Evolutionary conservation across 92 coral and sea anemone genomes (phyloP).

Genomic region (Zoanthus sociatus): DNA sequence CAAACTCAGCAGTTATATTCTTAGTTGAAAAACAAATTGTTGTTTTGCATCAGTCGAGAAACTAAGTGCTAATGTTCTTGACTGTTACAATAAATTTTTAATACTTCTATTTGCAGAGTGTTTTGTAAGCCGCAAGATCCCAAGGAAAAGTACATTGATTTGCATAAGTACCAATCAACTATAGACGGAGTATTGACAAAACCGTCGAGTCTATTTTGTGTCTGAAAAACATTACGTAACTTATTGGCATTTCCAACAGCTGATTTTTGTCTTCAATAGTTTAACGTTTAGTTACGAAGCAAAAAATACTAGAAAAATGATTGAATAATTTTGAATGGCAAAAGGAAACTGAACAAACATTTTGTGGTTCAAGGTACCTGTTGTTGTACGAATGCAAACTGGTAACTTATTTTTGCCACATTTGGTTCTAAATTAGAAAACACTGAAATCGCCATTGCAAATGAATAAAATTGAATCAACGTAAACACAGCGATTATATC

Average conservation of each 20-base stretch:
- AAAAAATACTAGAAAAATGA: background rate
- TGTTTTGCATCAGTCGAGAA: constrained; percentile 2
- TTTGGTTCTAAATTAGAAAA: background rate
- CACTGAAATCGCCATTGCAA: background rate
- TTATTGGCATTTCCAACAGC: background rate
- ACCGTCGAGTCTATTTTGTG: background rate
- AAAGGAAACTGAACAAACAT: background rate
- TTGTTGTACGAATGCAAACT: background rate
- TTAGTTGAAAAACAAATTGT: background rate
- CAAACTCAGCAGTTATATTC: background rate
- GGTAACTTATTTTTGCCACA: constrained; percentile 24
- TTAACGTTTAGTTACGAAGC: background rate
- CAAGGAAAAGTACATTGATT: constrained; percentile 19
- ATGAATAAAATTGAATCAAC: background rate
- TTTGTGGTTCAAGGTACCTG: constrained; percentile 26
- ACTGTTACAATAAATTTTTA: constrained; percentile 37
- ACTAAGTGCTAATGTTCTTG: constrained; percentile 20
- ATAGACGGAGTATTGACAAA: background rate
- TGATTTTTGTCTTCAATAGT: background rate
- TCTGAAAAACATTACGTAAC: background rate
- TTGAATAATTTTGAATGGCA: background rate
- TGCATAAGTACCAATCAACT: constrained; percentile 25
- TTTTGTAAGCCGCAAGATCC: constrained; percentile 46
- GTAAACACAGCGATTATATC: constrained; percentile 1
- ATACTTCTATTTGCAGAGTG: constrained; percentile 27